A percentile compares a stretch with the other conserved stretches of the same genome.
Evolutionary conservation across 1,140 invertebrate genomes (phyloP).

Genomic region (Drosophila seguyi): DNA sequence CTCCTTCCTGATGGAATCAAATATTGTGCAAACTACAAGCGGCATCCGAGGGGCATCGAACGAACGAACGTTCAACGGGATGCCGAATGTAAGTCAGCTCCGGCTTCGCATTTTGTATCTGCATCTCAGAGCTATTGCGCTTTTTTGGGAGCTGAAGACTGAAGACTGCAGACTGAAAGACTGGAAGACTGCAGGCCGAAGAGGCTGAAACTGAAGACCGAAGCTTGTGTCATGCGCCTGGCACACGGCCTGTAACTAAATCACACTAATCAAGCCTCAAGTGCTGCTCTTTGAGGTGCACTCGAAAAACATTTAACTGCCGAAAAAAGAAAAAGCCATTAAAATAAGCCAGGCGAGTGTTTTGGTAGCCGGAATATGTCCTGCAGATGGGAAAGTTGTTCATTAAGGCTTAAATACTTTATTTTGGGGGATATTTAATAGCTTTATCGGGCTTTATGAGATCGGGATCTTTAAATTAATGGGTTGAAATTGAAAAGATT

Average conservation of each 20-base stretch:
- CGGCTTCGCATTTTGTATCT: slow-evolving; percentile 45
- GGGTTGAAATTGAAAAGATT: neutral
- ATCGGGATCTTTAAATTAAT: neutral
- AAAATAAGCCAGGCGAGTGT: slow-evolving; percentile 13
- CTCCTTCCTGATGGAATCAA: slow-evolving; percentile 72
- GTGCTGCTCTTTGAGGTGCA: slow-evolving; percentile 59
- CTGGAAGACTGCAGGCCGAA: neutral
- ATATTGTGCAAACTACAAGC: slow-evolving; percentile 82
- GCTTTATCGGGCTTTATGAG: neutral
- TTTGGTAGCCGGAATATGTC: slow-evolving; percentile 7
- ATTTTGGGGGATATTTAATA: neutral
- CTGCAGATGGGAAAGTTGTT: slow-evolving; percentile 26
- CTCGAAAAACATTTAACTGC: slow-evolving; percentile 42
- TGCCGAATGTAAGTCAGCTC: slow-evolving; percentile 55
- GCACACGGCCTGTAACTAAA: slow-evolving; percentile 84
- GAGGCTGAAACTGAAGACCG: too few relatives aligned
- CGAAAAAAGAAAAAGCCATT: slow-evolving; percentile 25
- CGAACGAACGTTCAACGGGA: slow-evolving; percentile 76
- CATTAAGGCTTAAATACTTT: slow-evolving; percentile 1
- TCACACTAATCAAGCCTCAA: slow-evolving; percentile 83
- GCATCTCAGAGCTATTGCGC: slow-evolving; percentile 17
- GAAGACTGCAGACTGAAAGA: neutral
- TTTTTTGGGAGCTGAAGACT: slow-evolving; percentile 11
- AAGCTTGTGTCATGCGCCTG: slow-evolving; percentile 78
- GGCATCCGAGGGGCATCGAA: slow-evolving; percentile 64